Evolutionary conservation across 2,797 vertebrate genomes (phyloP).

Genomic region (Kryptolebias ocellatus): DNA sequence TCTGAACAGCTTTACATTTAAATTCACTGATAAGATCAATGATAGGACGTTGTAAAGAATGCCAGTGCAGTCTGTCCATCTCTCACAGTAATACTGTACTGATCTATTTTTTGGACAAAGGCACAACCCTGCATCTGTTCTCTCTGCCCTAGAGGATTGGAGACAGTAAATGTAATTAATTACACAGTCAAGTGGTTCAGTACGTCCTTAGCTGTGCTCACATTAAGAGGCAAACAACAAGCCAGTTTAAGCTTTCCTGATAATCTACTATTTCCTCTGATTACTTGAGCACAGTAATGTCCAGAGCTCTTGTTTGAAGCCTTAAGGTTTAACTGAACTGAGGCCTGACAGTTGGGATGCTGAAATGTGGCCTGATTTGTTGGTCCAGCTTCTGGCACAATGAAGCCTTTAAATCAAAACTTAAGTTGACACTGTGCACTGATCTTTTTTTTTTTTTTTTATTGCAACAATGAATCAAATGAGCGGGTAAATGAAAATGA

Average conservation of each 20-base stretch:
- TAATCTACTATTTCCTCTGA: slow-evolving; percentile 52
- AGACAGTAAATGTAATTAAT: slow-evolving; percentile 62
- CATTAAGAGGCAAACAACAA: slow-evolving; percentile 47
- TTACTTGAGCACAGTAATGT: slow-evolving; percentile 42
- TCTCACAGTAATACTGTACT: slow-evolving; percentile 12
- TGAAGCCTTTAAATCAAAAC: not conserved
- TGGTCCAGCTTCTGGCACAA: not conserved
- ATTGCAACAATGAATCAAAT: not conserved
- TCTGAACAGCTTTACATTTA: slow-evolving; percentile 51
- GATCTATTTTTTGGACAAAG: slow-evolving; percentile 16
- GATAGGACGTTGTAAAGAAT: slow-evolving; percentile 18
- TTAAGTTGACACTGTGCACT: not conserved
- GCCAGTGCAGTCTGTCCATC: slow-evolving; percentile 22
- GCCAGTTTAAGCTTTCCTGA: slow-evolving; percentile 53
- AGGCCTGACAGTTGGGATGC: not conserved
- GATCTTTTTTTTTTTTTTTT: not conserved
- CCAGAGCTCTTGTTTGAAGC: slow-evolving; percentile 20
- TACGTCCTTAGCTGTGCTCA: slow-evolving; percentile 39
- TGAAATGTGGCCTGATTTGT: not conserved
- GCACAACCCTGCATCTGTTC: slow-evolving; percentile 45
- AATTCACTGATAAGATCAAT: slow-evolving; percentile 52
- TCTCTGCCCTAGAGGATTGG: slow-evolving; percentile 32
- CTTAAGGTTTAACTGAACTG: slow-evolving; percentile 8
- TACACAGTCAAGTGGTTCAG: slow-evolving; percentile 41
- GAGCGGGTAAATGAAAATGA: not conserved